These are phyloP conservation scores for Blastobasis lacticolella DNA, from an alignment of 2,888 invertebrate genomes.

Conservation along the genomic window DNA sequence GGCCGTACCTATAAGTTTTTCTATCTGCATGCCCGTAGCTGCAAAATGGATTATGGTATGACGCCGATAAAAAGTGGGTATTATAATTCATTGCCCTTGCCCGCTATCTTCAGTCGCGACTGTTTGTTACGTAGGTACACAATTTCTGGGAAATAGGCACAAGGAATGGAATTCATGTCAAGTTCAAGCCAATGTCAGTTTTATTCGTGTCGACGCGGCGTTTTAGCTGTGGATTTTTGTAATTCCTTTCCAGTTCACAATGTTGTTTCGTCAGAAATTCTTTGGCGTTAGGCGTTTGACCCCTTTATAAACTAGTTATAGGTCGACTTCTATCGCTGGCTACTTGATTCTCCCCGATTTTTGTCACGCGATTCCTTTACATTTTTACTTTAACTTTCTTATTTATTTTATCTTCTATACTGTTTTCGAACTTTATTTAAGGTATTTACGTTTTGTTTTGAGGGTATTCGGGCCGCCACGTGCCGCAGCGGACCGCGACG, in stretches of 20 bases:
- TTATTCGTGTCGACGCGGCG: constrained; percentile 9
- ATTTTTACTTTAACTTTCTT: too few relatives aligned
- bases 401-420: too few relatives aligned
- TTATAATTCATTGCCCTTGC: constrained; percentile 60
- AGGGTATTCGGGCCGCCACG: constrained; percentile 29
- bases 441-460: too few relatives aligned
- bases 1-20: constrained; percentile 27
- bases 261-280: too few relatives aligned
- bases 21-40: constrained; percentile 31
- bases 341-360: too few relatives aligned
- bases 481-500: constrained; percentile 59
- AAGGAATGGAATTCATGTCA: constrained; percentile 2
- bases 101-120: constrained; percentile 23
- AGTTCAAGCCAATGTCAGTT: constrained; percentile 4
- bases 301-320: too few relatives aligned
- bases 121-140: constrained; percentile 1
- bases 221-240: too few relatives aligned
- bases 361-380: too few relatives aligned
- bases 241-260: too few relatives aligned
- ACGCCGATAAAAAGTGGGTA: constrained; percentile 42
- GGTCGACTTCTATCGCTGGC: too few relatives aligned
- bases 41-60: constrained; percentile 40
- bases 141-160: background rate
- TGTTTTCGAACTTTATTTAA: too few relatives aligned
- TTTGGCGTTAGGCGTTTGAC: too few relatives aligned